Evolutionary conservation across 2,888 invertebrate genomes (phyloP), one percentile per base, ranked within the genome.

Genomic region (Meteorus cinctellus): DNA sequence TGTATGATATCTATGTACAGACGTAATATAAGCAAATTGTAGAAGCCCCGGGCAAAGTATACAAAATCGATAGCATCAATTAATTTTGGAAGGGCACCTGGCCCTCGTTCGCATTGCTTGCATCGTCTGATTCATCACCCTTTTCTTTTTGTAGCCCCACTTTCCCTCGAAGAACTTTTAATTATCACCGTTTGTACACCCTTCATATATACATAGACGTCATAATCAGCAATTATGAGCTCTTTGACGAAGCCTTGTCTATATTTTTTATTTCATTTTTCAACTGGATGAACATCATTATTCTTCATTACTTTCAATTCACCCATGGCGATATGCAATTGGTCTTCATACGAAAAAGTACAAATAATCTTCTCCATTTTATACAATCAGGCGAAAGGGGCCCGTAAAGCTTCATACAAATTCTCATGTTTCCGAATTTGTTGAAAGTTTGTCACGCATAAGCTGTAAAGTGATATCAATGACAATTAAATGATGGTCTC

Each of bases 51-150:
- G 34, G 65, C 45, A 51, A 19, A 29, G 27, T 19, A 41, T 65
- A 12, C 24, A 59, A 45, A 68, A n/a, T 69, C 74, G 62, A 74
- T 74, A 74, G 48, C 74, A 48, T 74, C 74, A 74, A 74, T 74
- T 74, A 74, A 74, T 69, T 74, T 74, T 16, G n/a, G 48, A 74
- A 69, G 55, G 45, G 74, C 69, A 74, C 74, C 74, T 74, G 74
- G 69, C 68, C 4, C 27, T 36, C 19, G 16, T 68, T 27, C 68
- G 68, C n/a, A 55, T 51, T 51, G 45, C 51, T 41, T 16, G 60
- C 62, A n/a, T 59, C 62, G 55, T 63, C 48, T 60, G 19, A 45
- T 60, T 45, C 68, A 74, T 62, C 41, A 24, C 34, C 34, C 73
- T 34, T 31, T n/a, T 24, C 24, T 24, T 24, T 34, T n/a, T 36